These are phyloP conservation scores for Hydrocynus forskahlii DNA, from an alignment of 2,797 vertebrate genomes.

Conservation along the genomic window DNA sequence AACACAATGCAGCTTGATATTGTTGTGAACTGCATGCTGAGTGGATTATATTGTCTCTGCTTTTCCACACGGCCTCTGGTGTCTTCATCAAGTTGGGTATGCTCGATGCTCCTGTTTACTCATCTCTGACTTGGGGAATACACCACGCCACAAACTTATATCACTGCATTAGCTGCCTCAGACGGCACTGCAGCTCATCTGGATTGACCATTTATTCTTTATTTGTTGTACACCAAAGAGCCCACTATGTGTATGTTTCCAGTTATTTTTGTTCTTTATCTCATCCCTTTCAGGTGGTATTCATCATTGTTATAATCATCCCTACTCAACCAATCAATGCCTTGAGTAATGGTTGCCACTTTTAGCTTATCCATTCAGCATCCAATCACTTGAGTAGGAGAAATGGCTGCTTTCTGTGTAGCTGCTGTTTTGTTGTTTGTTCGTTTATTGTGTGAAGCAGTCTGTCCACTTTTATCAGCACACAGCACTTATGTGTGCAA, in stretches of 20 bases:
- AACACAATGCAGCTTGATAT: slow-evolving; percentile 30
- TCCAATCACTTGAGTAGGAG: not conserved
- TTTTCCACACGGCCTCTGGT: slow-evolving; percentile 1
- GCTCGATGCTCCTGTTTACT: slow-evolving; percentile 13
- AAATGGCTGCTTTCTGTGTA: not conserved
- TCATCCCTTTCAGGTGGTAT: not conserved
- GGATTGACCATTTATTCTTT: not conserved
- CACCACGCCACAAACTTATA: not conserved
- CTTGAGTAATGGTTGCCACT: not conserved
- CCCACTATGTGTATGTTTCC: not conserved
- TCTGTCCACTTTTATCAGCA: not conserved
- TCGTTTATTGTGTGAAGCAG: not conserved
- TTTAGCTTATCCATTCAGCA: not conserved
- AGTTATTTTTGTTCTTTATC: not conserved
- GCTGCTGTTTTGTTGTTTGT: not conserved
- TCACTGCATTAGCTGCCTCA: slow-evolving; percentile 17
- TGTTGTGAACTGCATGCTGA: slow-evolving; percentile 39
- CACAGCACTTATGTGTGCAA: too few species aligned
- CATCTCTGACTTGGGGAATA: slow-evolving; percentile 35
- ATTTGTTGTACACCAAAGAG: not conserved
- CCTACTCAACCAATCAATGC: not conserved
- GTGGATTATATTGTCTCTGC: slow-evolving; percentile 43
- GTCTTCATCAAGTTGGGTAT: slow-evolving; percentile 7
- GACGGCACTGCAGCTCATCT: not conserved
- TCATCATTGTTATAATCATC: too few species aligned